Conservation (phyloP, 2,888 invertebrate genomes). For the Bruchidius siliquastri region DNA sequence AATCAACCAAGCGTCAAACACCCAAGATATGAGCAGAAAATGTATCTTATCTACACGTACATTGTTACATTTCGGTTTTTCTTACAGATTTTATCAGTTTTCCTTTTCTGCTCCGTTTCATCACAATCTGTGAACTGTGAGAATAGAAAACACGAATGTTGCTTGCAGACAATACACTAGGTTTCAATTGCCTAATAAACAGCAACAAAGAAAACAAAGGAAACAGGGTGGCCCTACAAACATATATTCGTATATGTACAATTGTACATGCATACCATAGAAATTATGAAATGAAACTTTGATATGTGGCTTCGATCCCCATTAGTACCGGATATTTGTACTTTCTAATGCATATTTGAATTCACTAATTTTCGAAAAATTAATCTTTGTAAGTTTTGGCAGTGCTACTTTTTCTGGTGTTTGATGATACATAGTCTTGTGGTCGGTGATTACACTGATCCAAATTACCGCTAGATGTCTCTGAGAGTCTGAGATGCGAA, state of each 20-base stretch:
- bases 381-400: too few species aligned
- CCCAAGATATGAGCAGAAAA: not conserved
- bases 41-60: not conserved
- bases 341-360: too few species aligned
- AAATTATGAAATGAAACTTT: too few species aligned
- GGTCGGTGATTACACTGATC: too few species aligned
- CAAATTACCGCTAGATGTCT: too few species aligned
- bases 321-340: too few species aligned
- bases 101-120: not conserved
- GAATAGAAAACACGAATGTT: not conserved
- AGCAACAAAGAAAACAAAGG: not conserved
- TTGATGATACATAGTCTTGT: too few species aligned
- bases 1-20: not conserved
- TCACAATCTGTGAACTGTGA: not conserved
- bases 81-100: not conserved
- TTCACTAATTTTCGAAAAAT: too few species aligned
- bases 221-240: not conserved
- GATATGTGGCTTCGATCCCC: too few species aligned
- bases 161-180: not conserved
- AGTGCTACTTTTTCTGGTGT: too few species aligned
- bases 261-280: not conserved
- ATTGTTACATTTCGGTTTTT: not conserved
- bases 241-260: not conserved
- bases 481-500: too few species aligned
- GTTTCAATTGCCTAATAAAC: not conserved